These are phyloP conservation scores for Alitta virens DNA, from an alignment of 2,888 invertebrate species.

Conservation along the genomic window DNA sequence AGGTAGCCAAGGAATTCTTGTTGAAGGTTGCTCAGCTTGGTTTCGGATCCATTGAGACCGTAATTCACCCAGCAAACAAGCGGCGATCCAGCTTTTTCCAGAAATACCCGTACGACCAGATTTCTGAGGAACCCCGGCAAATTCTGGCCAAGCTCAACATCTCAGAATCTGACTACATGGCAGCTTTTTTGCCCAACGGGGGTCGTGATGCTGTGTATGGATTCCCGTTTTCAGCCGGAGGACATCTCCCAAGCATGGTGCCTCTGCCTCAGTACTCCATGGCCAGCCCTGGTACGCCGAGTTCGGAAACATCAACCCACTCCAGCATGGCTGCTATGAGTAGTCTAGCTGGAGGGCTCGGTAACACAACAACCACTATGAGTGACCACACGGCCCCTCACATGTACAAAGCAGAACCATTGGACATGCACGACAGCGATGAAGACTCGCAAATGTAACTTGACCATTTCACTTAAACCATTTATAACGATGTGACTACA, in stretches of 20 bases:
- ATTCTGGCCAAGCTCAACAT: conserved; percentile 19
- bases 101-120: conserved; percentile 21
- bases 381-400: background rate
- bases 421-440: conserved; percentile 13
- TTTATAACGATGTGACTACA: no score
- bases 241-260: background rate
- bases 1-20: conserved; percentile 23
- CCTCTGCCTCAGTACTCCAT: conserved; percentile 10
- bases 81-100: conserved; percentile 21
- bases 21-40: conserved; percentile 24
- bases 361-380: background rate
- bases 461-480: no score
- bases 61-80: conserved; percentile 14
- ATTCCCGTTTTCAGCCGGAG: conserved; percentile 4
- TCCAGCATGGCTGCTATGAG: background rate
- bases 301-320: background rate
- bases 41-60: conserved; percentile 18
- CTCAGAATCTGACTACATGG: conserved; percentile 13
- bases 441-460: background rate
- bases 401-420: conserved; percentile 10
- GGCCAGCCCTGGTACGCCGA: conserved; percentile 1
- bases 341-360: background rate
- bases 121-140: conserved; percentile 1
- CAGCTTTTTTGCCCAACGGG: conserved; percentile 16
- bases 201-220: conserved; percentile 17